Percentiles rank a stretch among this genome's conserved stretches.
Conservation (phyloP, 2,888 invertebrate species). For the Pachydiplax longipennis region DNA sequence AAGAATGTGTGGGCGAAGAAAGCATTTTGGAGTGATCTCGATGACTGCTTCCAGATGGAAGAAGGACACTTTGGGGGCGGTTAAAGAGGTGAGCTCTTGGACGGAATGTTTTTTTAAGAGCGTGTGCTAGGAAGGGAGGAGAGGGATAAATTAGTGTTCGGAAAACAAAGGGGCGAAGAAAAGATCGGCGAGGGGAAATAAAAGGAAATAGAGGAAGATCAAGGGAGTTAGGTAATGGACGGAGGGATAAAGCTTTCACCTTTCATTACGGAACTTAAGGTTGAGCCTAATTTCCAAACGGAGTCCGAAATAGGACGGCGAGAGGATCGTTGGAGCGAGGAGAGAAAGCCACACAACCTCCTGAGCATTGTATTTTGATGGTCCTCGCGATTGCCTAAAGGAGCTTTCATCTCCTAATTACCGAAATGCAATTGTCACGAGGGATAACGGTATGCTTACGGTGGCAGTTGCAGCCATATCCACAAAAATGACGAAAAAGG, state of each 20-base stretch:
- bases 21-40: slow-evolving; percentile 15
- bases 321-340: background rate
- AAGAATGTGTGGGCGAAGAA: background rate
- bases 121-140: background rate
- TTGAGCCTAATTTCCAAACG: slow-evolving; percentile 21
- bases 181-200: background rate
- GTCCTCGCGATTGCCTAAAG: background rate
- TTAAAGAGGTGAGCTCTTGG: background rate
- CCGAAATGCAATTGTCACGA: background rate
- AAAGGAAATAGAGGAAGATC: slow-evolving; percentile 7
- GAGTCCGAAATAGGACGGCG: background rate
- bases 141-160: background rate
- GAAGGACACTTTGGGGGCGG: background rate
- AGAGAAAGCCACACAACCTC: background rate
- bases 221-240: slow-evolving; percentile 12
- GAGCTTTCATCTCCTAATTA: background rate
- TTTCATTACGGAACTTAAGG: slow-evolving; percentile 8
- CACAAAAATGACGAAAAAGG: background rate
- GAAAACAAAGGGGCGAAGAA: slow-evolving; percentile 18
- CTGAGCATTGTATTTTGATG: background rate
- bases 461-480: background rate
- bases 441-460: background rate
- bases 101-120: background rate
- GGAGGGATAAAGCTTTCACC: slow-evolving; percentile 25
- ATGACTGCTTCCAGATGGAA: background rate